Conservation (phyloP, 2,113 vertebrate species). For the Misgurnus mizolepis region DNA sequence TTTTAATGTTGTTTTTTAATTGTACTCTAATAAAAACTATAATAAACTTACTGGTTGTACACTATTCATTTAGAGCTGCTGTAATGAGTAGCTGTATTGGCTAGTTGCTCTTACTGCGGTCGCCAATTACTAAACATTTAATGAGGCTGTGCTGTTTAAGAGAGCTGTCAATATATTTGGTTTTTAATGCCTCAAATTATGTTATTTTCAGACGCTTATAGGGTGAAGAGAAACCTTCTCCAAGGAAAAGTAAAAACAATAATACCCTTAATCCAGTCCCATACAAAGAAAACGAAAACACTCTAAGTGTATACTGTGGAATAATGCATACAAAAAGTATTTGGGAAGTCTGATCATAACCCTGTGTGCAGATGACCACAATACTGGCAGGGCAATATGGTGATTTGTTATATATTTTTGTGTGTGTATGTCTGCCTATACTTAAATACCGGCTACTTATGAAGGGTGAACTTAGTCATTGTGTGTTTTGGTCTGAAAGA, state of each 20-base stretch:
- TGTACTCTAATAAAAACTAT: conserved; percentile 10
- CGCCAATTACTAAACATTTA: conserved; percentile 44
- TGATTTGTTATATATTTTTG: conserved; percentile 45
- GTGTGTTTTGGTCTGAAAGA: conserved; percentile 46
- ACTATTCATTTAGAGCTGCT: conserved; percentile 47
- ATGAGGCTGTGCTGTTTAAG: conserved; percentile 26
- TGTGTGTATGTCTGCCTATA: conserved; percentile 43
- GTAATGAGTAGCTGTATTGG: conserved; percentile 42
- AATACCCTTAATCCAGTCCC: neutral
- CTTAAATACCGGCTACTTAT: conserved; percentile 48
- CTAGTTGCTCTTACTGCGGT: conserved; percentile 43
- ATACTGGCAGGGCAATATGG: conserved; percentile 46
- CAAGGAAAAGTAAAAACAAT: neutral
- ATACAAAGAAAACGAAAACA: neutral
- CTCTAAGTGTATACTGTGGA: neutral
- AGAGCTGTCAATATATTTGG: conserved; percentile 21
- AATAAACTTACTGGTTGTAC: conserved; percentile 40
- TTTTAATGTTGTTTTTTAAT: conserved; percentile 48
- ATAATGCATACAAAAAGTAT: neutral
- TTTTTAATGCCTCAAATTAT: neutral
- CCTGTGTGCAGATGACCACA: conserved; percentile 45
- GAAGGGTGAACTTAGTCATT: conserved; percentile 46
- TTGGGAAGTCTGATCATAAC: conserved; percentile 33
- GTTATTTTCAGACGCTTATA: neutral
- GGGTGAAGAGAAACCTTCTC: conserved; percentile 2